Evolutionary conservation across 2,797 vertebrate species (phyloP), one percentile per base, ranked within the genome.

Genomic region (Limnodromus scolopaceus): DNA sequence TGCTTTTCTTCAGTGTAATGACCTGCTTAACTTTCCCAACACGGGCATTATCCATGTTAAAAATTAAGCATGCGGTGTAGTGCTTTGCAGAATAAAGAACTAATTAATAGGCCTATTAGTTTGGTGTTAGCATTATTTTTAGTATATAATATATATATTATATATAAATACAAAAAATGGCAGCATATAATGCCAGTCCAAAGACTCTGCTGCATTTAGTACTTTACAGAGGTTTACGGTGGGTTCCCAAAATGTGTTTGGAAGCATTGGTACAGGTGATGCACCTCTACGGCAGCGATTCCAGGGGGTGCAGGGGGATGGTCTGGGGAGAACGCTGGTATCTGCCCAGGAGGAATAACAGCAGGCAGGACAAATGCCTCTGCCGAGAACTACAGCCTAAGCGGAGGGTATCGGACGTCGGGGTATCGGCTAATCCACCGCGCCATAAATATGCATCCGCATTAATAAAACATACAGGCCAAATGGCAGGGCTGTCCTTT

Each of bases 381-480:
- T 38, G 48, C 68, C 0, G 2, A 82, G 81, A 81, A 23, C 57
- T 39, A 4, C 36, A 19, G 34, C 4, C 3, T 53, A 39, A 70
- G 80, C 72, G 60, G 80, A 43, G 4, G 2, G 19, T 55, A 57
- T 53, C 27, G 87, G 92, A 72, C 3, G 0, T 38, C 13, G 2
- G 68, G 51, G 65, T 7, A 41, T 64, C 5, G 0, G 48, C 65
- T 85, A 34, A 83, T 68, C 84, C 89, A 24, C 8, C 53, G 63
- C 5, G 0, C 34, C 79, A 46, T 66, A 23, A 84, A 57, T 91
- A 43, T 38, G 13, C 72, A 81, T 34, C 36, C 60, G 3, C 83
- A 65, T 90, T 71, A 96, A 77, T 92, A 91, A 95, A 94, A 87
- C 23, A 63, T 16, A 15, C 55, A 74, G 81, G 84, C 55, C 84